A percentile compares a stretch with the other conserved stretches of the same genome.
These are phyloP conservation scores for Caenorhabditis panamensis DNA, from an alignment of 2,888 invertebrate genomes.

Conservation along the genomic window DNA sequence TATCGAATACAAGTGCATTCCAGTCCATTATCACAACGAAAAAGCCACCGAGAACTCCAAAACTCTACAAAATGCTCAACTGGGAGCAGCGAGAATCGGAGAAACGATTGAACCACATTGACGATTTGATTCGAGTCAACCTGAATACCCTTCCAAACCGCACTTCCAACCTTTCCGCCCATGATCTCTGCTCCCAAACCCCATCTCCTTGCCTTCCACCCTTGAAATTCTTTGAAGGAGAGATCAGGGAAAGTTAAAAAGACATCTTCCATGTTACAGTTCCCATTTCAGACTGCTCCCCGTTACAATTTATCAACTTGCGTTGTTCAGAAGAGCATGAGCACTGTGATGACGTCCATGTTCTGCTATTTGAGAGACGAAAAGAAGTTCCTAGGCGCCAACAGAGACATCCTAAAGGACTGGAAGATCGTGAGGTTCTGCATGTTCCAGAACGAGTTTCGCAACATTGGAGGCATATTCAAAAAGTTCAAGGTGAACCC, in stretches of 20 bases:
- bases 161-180: conserved; percentile 28
- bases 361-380: conserved; percentile 67
- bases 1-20: too few species aligned
- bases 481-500: conserved; percentile 48
- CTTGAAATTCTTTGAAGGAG: conserved; percentile 44
- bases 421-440: conserved; percentile 61
- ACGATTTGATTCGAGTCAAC: conserved; percentile 39
- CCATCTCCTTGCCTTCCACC: conserved; percentile 41
- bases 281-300: conserved; percentile 49
- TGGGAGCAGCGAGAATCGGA: conserved; percentile 51
- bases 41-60: conserved; percentile 36
- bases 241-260: conserved; percentile 33
- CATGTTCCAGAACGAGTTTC: conserved; percentile 51
- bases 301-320: conserved; percentile 64
- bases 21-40: background rate
- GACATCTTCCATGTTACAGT: background rate
- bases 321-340: conserved; percentile 73
- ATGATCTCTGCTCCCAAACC: conserved; percentile 26
- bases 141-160: conserved; percentile 51
- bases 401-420: conserved; percentile 60
- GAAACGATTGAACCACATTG: conserved; percentile 44
- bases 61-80: conserved; percentile 53
- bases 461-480: conserved; percentile 37
- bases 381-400: conserved; percentile 55
- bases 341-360: conserved; percentile 68